phyloP scores from a whole-genome alignment of 2,113 vertebrate genomes.

The Bettongia penicillata region DNA sequence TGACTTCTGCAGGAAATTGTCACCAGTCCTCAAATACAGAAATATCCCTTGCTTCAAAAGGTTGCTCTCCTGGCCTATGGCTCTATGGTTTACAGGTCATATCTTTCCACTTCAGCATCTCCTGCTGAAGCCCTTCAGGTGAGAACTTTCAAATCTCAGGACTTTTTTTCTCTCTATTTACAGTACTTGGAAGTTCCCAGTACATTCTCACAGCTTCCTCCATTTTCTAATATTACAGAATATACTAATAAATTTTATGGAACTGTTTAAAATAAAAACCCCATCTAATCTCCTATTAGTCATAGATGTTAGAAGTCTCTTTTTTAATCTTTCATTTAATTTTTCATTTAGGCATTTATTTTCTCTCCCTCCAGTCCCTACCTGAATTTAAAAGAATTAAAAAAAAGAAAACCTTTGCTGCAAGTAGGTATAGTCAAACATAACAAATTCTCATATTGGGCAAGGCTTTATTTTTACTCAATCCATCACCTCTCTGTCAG shows the following conservation, averaged over 20 bases:
- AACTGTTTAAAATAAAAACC: neutral
- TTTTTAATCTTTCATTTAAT: neutral
- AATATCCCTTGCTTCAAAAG: constrained; percentile 77
- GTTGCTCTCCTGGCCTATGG: constrained; percentile 86
- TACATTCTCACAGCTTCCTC: neutral
- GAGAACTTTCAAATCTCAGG: neutral
- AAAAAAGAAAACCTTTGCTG: neutral
- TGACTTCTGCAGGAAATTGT: constrained; percentile 84
- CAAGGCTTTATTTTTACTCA: neutral
- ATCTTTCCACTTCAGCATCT: constrained; percentile 81
- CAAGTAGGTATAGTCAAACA: neutral
- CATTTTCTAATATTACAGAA: neutral
- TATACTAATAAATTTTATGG: neutral
- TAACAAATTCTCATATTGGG: neutral
- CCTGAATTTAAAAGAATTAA: neutral
- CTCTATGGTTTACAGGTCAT: constrained; percentile 87
- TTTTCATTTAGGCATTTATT: neutral
- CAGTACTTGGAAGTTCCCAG: neutral
- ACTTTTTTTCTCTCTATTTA: neutral
- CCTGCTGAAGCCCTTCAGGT: constrained; percentile 87
- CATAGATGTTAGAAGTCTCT: neutral
- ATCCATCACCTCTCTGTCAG: neutral
- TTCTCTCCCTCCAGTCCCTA: neutral
- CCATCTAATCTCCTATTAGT: neutral
- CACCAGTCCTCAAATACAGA: constrained; percentile 82